A percentile compares a stretch with the other conserved stretches of the same genome.
Conservation (phyloP, 2,797 vertebrate species). For the Lophius americanus region DNA sequence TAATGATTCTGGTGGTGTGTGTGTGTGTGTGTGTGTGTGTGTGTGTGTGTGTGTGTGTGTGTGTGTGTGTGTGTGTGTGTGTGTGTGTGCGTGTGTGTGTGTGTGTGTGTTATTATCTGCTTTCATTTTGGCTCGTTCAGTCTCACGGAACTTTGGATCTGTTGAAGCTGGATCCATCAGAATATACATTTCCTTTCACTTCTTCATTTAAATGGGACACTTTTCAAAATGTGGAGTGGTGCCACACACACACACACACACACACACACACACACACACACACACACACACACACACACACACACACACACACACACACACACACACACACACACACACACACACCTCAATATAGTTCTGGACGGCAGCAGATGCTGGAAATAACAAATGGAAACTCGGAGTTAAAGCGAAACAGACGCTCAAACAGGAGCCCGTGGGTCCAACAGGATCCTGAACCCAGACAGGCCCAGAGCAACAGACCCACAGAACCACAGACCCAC, state of each 20-base stretch:
- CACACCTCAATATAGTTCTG: conserved; percentile 30
- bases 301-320: conserved; percentile 6
- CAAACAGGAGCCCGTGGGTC: conserved; percentile 14
- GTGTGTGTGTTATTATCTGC: too few species aligned
- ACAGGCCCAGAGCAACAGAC: background rate
- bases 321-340: conserved; percentile 22
- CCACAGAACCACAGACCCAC: background rate
- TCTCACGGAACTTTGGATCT: too few species aligned
- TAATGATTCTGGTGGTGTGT: too few species aligned
- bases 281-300: conserved; percentile 10
- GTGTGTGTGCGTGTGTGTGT: too few species aligned
- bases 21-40: too few species aligned
- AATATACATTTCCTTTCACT: too few species aligned
- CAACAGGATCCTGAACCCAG: conserved; percentile 16
- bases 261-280: conserved; percentile 22
- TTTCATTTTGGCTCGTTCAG: too few species aligned
- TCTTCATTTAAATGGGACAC: too few species aligned
- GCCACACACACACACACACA: background rate
- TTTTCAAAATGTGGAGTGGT: too few species aligned
- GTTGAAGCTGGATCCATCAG: too few species aligned
- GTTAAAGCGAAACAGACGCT: conserved; percentile 19
- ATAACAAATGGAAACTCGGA: conserved; percentile 59
- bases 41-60: too few species aligned
- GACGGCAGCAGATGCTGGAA: conserved; percentile 42
- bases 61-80: too few species aligned